Evolutionary conservation across 2,113 vertebrate species (phyloP).

Genomic region (Pseudorasbora parva): DNA sequence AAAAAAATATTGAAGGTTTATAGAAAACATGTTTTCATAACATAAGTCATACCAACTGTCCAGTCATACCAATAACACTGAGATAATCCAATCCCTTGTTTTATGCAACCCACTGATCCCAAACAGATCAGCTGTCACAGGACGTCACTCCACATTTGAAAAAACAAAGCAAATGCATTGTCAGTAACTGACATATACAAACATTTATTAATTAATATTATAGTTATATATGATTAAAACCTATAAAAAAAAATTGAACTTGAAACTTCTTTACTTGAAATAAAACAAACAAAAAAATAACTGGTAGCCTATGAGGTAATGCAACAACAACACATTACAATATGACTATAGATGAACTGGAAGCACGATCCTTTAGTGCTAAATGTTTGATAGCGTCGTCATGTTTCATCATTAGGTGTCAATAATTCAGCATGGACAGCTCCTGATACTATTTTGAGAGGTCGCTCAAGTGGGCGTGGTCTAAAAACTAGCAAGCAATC

Average conservation of each 20-base stretch:
- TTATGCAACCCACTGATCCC: conserved; percentile 7
- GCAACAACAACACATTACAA: neutral
- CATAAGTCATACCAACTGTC: conserved; percentile 5
- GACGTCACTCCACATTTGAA: neutral
- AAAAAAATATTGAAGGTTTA: neutral
- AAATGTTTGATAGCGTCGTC: neutral
- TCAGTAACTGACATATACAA: neutral
- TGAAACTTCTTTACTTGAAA: too few species aligned
- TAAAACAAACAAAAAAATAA: neutral
- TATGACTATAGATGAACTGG: neutral
- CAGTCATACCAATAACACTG: neutral
- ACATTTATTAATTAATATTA: too few species aligned
- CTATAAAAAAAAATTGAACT: neutral
- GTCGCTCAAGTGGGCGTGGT: neutral
- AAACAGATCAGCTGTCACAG: neutral
- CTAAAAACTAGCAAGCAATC: neutral
- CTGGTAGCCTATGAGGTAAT: too few species aligned
- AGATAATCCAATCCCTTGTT: neutral
- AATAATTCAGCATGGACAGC: conserved; percentile 7
- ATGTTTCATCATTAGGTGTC: neutral
- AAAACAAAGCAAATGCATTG: neutral
- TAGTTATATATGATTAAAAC: neutral
- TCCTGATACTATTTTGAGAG: neutral
- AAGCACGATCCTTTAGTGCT: neutral
- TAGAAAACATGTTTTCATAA: neutral